These are phyloP conservation scores for Drosophila willistoni DNA, from an alignment of 1,140 invertebrate genomes.

Conservation along the genomic window DNA sequence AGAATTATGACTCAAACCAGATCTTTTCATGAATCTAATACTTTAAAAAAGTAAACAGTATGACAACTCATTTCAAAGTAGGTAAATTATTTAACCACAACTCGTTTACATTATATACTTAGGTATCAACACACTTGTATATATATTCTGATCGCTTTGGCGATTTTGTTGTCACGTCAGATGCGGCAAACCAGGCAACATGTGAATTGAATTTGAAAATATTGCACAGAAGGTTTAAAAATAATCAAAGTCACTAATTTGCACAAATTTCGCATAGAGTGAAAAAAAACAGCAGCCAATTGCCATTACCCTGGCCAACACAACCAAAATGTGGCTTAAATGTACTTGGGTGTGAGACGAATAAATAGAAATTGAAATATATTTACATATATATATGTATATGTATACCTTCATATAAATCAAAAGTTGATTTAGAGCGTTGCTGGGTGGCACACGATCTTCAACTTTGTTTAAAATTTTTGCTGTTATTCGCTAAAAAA, in stretches of 20 bases:
- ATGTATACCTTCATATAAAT: constrained; percentile 33
- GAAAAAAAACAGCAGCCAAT: constrained; percentile 11
- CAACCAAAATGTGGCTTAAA: no score
- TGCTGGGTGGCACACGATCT: constrained; percentile 23
- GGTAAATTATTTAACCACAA: not conserved
- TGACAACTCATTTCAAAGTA: no score
- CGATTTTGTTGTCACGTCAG: constrained; percentile 60
- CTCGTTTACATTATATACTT: not conserved
- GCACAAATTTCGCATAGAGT: constrained; percentile 43
- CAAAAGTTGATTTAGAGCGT: constrained; percentile 57
- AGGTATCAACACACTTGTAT: no score
- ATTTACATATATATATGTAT: no score
- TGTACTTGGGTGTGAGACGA: not conserved
- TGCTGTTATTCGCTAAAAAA: constrained; percentile 73
- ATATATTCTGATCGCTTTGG: constrained; percentile 16
- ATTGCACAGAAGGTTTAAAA: constrained; percentile 70
- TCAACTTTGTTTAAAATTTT: constrained; percentile 19
- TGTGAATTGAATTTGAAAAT: constrained; percentile 72
- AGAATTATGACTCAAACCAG: no score
- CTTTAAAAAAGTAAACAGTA: no score
- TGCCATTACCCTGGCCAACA: not conserved
- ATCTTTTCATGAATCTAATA: no score
- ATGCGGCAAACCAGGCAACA: constrained; percentile 20
- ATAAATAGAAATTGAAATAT: constrained; percentile 21
- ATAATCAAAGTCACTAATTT: constrained; percentile 55